Percentiles rank a stretch among this genome's conserved stretches.
phyloP scores from a whole-genome alignment of 2,888 invertebrate species.

The Shargacucullia verbasci region DNA sequence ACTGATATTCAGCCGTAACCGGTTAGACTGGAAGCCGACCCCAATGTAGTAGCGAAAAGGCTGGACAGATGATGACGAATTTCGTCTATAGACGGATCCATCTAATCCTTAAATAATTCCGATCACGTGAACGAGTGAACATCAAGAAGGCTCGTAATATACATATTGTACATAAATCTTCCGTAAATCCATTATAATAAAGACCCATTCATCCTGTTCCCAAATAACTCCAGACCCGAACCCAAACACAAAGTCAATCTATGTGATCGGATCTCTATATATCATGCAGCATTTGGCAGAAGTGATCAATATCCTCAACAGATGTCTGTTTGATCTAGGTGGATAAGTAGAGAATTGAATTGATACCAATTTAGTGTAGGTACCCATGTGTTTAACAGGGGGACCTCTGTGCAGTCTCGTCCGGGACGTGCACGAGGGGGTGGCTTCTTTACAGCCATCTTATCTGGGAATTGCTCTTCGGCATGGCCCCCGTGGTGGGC shows the following conservation, averaged over 20 bases:
- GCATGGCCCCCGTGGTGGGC: too few relatives aligned
- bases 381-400: too few relatives aligned
- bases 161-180: neutral
- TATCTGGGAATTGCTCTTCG: too few relatives aligned
- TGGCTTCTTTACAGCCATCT: too few relatives aligned
- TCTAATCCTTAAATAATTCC: conserved; percentile 8
- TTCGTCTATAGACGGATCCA: neutral
- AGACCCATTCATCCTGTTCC: conserved; percentile 17
- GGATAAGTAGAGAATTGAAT: too few relatives aligned
- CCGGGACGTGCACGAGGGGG: too few relatives aligned
- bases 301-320: conserved; percentile 23
- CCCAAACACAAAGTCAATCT: conserved; percentile 22
- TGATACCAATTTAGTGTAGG: too few relatives aligned
- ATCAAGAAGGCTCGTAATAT: neutral
- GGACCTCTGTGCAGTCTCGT: too few relatives aligned
- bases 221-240: conserved; percentile 22
- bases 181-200: conserved; percentile 22
- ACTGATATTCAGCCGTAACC: too few relatives aligned
- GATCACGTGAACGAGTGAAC: conserved; percentile 1
- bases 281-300: conserved; percentile 1
- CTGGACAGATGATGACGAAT: too few relatives aligned
- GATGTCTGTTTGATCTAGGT: conserved; percentile 22
- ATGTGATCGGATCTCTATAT: conserved; percentile 25
- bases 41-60: too few relatives aligned
- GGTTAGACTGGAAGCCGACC: too few relatives aligned